Evolutionary conservation across 2,113 vertebrate genomes (phyloP), one percentile per base, ranked within the genome.

Genomic region (Parus major): DNA sequence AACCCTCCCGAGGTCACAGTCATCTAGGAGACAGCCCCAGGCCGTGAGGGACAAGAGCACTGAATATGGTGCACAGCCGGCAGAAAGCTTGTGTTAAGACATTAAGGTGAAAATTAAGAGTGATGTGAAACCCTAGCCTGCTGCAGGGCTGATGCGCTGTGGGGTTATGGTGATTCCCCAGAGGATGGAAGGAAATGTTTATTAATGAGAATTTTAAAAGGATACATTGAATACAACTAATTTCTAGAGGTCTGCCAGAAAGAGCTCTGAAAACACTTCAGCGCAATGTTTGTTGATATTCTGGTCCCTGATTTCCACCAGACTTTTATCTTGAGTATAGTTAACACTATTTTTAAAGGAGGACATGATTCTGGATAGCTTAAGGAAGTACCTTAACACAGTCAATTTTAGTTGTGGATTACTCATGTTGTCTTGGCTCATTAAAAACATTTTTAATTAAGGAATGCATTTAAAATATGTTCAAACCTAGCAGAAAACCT

Each of bases 11-110:
- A 56, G 42, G 69, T 20, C 59, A 47, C 6, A 12, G n/a, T 24
- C 21, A 60, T 8, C 9, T 10, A 27, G 33, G 36, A 47, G 31
- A 55, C 31, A 82, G 29, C 2, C 12, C 5, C 0, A 0, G 41
- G 15, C 33, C 61, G 27, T 1, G 23, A 41, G 65, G 39, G 23
- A 56, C 15, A 17, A 47, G 46, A 57, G 11, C 41, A 50, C 44
- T 41, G 27, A 31, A 29, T 63, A 53, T 6, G 7, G 35, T 1
- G 2, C 2, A 12, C 3, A 35, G 29, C 8, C 46, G 39, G 71
- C 28, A 65, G 39, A 89, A 87, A 70, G 15, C 27, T 83, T 1
- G 1, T 9, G 15, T 60, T 72, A 82, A 63, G 60, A 41, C 0
- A 5, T 17, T 39, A 65, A 35, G 44, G 71, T 75, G 22, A 55